Percentiles rank a stretch among this genome's conserved stretches.
These are phyloP conservation scores for Cylindroiulus punctatus DNA, from an alignment of 2,888 invertebrate species.

Conservation along the genomic window DNA sequence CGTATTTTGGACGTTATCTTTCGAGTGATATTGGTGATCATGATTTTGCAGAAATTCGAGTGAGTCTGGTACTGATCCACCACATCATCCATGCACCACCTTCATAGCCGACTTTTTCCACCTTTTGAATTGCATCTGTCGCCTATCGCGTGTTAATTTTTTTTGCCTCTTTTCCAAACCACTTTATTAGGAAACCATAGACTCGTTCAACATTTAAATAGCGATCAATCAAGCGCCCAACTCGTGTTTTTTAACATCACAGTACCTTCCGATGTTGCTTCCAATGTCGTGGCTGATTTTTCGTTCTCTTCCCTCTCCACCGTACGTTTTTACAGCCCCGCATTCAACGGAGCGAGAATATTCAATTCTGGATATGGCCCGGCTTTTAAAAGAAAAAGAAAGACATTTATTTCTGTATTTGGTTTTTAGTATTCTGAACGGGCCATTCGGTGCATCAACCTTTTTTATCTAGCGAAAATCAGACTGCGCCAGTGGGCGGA, in stretches of 20 bases:
- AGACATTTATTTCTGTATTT: slow-evolving; percentile 11
- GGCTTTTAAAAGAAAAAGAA: slow-evolving; percentile 1
- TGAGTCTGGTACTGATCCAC: no score
- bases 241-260: not conserved
- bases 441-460: slow-evolving; percentile 3
- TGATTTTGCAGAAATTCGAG: no score
- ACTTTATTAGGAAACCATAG: slow-evolving; percentile 18
- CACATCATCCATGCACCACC: no score
- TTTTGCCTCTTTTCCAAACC: not conserved
- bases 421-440: slow-evolving; percentile 11
- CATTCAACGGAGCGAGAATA: not conserved
- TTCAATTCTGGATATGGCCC: not conserved
- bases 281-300: not conserved
- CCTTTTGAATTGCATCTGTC: not conserved
- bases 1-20: no score
- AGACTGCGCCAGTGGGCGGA: not conserved
- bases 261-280: not conserved
- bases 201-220: slow-evolving; percentile 11
- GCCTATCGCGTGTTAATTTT: not conserved
- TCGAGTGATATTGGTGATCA: no score
- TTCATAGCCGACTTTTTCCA: not conserved
- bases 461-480: not conserved
- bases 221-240: not conserved
- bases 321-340: not conserved
- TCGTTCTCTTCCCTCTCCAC: not conserved